Conservation (phyloP, 2,797 vertebrate species). For the Vultur gryphus region DNA sequence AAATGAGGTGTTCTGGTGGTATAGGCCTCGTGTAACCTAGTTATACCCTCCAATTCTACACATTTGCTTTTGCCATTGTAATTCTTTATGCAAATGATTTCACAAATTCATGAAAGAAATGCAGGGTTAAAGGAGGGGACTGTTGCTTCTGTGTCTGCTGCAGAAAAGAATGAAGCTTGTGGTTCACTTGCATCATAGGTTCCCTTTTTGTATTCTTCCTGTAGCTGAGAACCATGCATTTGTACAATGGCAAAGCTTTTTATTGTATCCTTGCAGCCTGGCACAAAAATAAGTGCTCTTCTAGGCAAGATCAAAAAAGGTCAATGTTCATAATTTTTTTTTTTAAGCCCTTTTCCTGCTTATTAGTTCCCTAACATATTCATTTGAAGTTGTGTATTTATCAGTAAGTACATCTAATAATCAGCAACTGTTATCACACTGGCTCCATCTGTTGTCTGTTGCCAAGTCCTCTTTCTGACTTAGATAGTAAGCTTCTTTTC, state of each 20-base stretch:
- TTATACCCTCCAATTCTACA: neutral
- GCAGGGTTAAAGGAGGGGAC: neutral
- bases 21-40: neutral
- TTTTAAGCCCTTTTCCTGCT: neutral
- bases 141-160: neutral
- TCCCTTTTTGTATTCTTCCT: slow-evolving; percentile 31
- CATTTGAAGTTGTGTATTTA: neutral
- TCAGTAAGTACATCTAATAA: neutral
- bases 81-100: neutral
- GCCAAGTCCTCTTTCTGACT: slow-evolving; percentile 12
- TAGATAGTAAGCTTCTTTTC: slow-evolving; percentile 43
- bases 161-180: slow-evolving; percentile 28
- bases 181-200: slow-evolving; percentile 31
- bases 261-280: neutral
- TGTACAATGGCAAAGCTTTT: neutral
- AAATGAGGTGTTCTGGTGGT: neutral
- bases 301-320: neutral
- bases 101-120: neutral
- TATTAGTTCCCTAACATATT: neutral
- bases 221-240: neutral
- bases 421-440: neutral
- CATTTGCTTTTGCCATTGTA: neutral
- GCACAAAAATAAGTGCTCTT: neutral
- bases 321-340: neutral
- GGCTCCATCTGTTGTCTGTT: slow-evolving; percentile 47